phyloP scores from a whole-genome alignment of 2,797 vertebrate species.

The Varecia variegata region DNA sequence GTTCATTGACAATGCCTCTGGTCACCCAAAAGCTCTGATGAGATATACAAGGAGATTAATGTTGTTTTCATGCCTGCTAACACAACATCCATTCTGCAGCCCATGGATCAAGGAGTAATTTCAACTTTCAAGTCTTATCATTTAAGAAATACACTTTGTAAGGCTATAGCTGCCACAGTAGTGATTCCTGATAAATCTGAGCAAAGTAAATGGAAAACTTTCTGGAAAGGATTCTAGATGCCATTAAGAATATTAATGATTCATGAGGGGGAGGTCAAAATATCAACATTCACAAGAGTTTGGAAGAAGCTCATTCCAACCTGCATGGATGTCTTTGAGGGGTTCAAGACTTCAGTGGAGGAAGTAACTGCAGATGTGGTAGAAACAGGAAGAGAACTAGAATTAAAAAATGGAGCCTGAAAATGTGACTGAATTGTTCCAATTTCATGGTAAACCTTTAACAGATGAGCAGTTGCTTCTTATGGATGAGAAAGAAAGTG shows the following conservation, averaged over 20 bases:
- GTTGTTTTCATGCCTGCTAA: neutral
- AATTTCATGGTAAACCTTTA: too few species aligned
- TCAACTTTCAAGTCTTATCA: neutral
- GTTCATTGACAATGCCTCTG: neutral
- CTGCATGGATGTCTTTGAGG: neutral
- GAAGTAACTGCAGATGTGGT: too few species aligned
- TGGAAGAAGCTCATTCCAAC: neutral
- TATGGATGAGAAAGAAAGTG: too few species aligned
- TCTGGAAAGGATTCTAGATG: neutral
- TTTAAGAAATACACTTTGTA: neutral
- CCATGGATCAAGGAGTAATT: neutral
- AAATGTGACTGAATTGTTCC: too few species aligned
- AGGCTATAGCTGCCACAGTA: neutral
- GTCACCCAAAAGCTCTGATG: neutral
- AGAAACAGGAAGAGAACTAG: too few species aligned
- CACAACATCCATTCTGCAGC: neutral
- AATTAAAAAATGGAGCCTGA: too few species aligned
- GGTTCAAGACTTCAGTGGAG: neutral
- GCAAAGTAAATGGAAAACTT: neutral
- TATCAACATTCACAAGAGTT: neutral
- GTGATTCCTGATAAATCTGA: neutral
- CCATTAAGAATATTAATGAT: neutral
- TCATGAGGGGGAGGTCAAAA: neutral
- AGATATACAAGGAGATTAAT: neutral
- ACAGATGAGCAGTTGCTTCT: too few species aligned